Evolutionary conservation across 2,113 vertebrate genomes (phyloP), one percentile per base, ranked within the genome.

Genomic region (Eudyptes chrysolophus): DNA sequence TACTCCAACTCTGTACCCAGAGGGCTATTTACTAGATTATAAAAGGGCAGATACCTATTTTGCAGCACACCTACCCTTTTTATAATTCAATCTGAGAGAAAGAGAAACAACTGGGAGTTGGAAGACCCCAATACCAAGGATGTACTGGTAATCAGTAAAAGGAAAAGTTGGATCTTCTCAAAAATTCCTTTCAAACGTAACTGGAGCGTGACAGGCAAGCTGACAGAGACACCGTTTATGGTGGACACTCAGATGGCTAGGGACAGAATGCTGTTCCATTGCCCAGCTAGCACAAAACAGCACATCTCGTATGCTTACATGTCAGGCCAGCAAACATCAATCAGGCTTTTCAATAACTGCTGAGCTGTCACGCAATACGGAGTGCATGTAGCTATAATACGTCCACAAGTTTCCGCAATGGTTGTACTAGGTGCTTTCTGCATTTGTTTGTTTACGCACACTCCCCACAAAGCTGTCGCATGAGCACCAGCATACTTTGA

Each of bases 321-420:
- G 76, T 62, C 96, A 91, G 95, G 84, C 69, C 97, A 96, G 93
- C 89, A 93, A n/a, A 72, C 82, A 96, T 77, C 94, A 96, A 74
- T 93, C 97, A 97, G 97, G 92, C 68, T 74, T 82, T 54, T 71
- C 87, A 96, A 44, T 83, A 96, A 97, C 87, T 24, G 81, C 95
- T 89, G 93, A 95, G 78, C 80, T 93, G 96, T 96, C 96, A 97
- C 26, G 42, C 96, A 97, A 87, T 89, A 96, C 5, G 74, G 91
- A 77, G 93, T 54, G 26, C 7, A 2, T 0, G 24, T 10, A 89
- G n/a, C 44, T 58, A 2, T 4, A 44, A 38, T 1, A 21, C 11
- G 6, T 6, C 49, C 62, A 21, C 3, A 16, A 11, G 24, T 12
- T 52, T 40, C 49, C 12, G 2, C 76, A 69, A 2, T 4, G 16